Evolutionary conservation across 2,888 invertebrate genomes (phyloP).

Genomic region (Cephus pygmeus): DNA sequence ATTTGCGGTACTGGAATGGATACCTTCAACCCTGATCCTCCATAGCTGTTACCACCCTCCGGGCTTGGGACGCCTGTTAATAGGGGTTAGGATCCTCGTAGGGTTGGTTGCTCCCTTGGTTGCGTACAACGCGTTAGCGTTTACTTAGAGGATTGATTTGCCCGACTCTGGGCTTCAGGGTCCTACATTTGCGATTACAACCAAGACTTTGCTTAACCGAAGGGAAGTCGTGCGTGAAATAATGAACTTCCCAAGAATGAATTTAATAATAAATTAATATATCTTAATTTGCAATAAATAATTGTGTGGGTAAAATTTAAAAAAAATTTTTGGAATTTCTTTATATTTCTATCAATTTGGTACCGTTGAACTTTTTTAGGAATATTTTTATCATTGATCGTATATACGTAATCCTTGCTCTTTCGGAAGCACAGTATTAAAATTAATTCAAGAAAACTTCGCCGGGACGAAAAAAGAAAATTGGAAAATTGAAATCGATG

Average conservation of each 20-base stretch:
- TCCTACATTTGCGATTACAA: neutral
- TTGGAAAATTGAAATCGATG: constrained; percentile 2
- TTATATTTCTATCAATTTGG: neutral
- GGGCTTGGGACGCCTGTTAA: constrained; percentile 12
- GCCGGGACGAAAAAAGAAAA: neutral
- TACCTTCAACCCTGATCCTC: constrained; percentile 25
- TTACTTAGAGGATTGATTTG: neutral
- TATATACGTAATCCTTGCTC: neutral
- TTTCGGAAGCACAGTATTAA: neutral
- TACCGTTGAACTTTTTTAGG: neutral
- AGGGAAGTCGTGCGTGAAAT: neutral
- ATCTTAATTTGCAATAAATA: neutral
- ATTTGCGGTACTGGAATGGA: constrained; percentile 59
- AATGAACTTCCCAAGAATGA: neutral
- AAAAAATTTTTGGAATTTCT: neutral
- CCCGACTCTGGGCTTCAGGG: neutral
- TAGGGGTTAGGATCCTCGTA: constrained; percentile 12
- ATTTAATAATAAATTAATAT: neutral
- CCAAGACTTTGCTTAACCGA: neutral
- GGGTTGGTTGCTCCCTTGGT: constrained; percentile 7
- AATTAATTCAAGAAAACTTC: neutral
- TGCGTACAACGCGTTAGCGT: neutral
- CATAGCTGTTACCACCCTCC: constrained; percentile 6
- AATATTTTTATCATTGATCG: neutral
- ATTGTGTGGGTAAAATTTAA: neutral